A percentile compares a stretch with the other conserved stretches of the same genome.
These are phyloP conservation scores for Pangasius sanitwongsei DNA, from an alignment of 2,797 vertebrate species.

Conservation along the genomic window DNA sequence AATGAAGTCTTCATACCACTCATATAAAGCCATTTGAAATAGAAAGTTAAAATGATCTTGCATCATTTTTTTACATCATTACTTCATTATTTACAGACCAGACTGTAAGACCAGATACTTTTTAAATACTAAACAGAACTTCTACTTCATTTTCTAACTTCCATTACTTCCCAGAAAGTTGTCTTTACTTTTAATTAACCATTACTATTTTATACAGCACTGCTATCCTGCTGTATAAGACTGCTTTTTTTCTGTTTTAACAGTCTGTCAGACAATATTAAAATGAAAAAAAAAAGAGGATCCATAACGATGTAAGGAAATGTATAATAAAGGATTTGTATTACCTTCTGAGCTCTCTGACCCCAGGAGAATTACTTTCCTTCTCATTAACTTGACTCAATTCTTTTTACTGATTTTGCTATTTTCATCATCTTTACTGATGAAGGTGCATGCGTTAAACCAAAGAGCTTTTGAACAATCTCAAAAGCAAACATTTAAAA, in stretches of 20 bases:
- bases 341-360: background rate
- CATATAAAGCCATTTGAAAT: too few species aligned
- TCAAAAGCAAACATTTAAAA: constrained; percentile 25
- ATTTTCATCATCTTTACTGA: constrained; percentile 39
- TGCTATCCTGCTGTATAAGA: background rate
- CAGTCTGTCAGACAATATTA: background rate
- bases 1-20: too few species aligned
- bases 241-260: background rate
- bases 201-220: background rate
- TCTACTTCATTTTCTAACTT: background rate
- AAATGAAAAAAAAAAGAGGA: constrained; percentile 13
- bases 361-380: constrained; percentile 17
- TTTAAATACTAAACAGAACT: background rate
- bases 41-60: too few species aligned
- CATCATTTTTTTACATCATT: too few species aligned
- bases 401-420: background rate
- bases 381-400: constrained; percentile 23
- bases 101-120: too few species aligned
- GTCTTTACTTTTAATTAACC: constrained; percentile 11
- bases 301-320: constrained; percentile 7
- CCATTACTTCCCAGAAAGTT: background rate
- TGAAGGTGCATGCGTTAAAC: constrained; percentile 30
- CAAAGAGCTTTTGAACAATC: constrained; percentile 35
- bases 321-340: constrained; percentile 25
- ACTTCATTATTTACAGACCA: background rate